Conservation (phyloP, 1,140 invertebrate genomes). For the Battus philenor region DNA sequence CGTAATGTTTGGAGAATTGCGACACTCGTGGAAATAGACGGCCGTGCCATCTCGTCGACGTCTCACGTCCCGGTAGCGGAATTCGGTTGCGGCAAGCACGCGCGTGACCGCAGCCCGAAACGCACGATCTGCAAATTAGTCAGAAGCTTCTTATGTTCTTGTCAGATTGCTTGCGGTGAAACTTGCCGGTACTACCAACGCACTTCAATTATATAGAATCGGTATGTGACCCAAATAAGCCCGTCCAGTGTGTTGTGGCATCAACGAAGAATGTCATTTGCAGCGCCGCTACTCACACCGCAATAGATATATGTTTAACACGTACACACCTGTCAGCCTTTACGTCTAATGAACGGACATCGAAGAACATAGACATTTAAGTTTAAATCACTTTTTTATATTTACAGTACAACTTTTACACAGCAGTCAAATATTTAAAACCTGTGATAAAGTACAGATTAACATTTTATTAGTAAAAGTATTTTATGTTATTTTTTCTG, state of each 20-base stretch:
- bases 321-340: constrained; percentile 18
- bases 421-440: no score
- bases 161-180: constrained; percentile 62
- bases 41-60: constrained; percentile 24
- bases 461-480: no score
- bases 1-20: constrained; percentile 13
- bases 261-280: constrained; percentile 60
- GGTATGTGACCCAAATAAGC: constrained; percentile 62
- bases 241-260: constrained; percentile 34
- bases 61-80: constrained; percentile 48
- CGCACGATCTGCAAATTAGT: constrained; percentile 64
- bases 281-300: constrained; percentile 48
- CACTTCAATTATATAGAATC: constrained; percentile 53
- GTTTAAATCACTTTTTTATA: no score
- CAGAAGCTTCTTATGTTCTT: constrained; percentile 46
- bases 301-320: constrained; percentile 37
- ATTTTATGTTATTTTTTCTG: no score
- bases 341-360: no score
- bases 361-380: no score
- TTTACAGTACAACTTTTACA: no score
- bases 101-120: constrained; percentile 60
- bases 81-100: constrained; percentile 51
- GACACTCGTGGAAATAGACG: constrained; percentile 23
- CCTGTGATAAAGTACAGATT: no score
- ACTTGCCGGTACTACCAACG: constrained; percentile 40